These are phyloP conservation scores for Rhimphoctona megacephalus DNA, from an alignment of 2,888 invertebrate genomes.

Conservation along the genomic window DNA sequence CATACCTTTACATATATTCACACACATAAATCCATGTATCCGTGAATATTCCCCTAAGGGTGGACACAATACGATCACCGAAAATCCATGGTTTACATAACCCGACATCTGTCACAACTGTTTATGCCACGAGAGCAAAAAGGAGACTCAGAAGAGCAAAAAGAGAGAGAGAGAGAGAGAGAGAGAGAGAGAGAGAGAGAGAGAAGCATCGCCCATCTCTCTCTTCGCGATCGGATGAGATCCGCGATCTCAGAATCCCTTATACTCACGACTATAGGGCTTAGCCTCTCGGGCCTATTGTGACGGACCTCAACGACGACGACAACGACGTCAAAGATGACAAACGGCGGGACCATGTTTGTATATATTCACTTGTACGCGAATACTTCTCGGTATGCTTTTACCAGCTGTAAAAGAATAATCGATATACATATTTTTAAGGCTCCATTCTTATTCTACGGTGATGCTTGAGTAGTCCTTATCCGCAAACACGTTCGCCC, in stretches of 20 bases:
- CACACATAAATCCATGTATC: neutral
- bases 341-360: slow-evolving; percentile 54
- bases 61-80: slow-evolving; percentile 75
- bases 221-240: slow-evolving; percentile 67
- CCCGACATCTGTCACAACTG: slow-evolving; percentile 82
- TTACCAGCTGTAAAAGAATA: slow-evolving; percentile 57
- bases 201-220: slow-evolving; percentile 46
- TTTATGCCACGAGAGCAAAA: slow-evolving; percentile 74
- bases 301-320: slow-evolving; percentile 36
- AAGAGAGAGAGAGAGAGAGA: neutral
- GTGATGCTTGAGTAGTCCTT: slow-evolving; percentile 75
- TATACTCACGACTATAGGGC: slow-evolving; percentile 53
- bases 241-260: slow-evolving; percentile 63
- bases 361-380: slow-evolving; percentile 56
- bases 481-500: slow-evolving; percentile 75
- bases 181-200: neutral
- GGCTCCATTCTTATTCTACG: slow-evolving; percentile 56
- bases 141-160: slow-evolving; percentile 19
- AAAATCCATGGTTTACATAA: slow-evolving; percentile 79
- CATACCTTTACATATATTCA: slow-evolving; percentile 5
- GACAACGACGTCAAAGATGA: slow-evolving; percentile 49
- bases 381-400: slow-evolving; percentile 56
- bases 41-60: slow-evolving; percentile 39
- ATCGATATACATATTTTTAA: slow-evolving; percentile 39
- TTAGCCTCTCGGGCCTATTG: slow-evolving; percentile 63